These are phyloP conservation scores for Cyclina sinensis DNA, from an alignment of 1,140 invertebrate species.

Conservation along the genomic window DNA sequence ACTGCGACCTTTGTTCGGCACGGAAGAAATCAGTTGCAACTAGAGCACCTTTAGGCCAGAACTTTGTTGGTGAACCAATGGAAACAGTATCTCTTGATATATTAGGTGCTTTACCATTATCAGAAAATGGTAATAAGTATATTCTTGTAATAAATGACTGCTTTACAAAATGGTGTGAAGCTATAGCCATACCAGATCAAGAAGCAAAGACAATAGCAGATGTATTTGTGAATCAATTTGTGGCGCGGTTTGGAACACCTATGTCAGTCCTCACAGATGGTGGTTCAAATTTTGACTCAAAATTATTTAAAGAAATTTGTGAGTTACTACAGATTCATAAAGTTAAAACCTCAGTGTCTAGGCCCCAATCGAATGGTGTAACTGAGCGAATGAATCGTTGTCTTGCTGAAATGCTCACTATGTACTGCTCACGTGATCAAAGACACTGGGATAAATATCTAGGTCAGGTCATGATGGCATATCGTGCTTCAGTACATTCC, in stretches of 20 bases:
- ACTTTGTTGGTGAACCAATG: constrained; percentile 64
- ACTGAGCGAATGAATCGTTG: constrained; percentile 81
- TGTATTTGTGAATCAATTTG: too few species aligned
- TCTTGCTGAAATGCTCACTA: constrained; percentile 68
- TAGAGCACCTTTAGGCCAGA: constrained; percentile 18
- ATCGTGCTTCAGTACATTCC: constrained; percentile 60
- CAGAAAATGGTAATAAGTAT: constrained; percentile 41
- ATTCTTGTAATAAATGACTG: too few species aligned
- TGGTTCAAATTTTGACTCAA: too few species aligned
- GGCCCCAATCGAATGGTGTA: constrained; percentile 70
- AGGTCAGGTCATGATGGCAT: constrained; percentile 61
- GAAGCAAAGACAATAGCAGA: too few species aligned
- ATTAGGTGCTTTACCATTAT: constrained; percentile 75
- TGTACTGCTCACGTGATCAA: constrained; percentile 72
- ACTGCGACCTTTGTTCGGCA: not conserved
- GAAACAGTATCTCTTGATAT: constrained; percentile 78
- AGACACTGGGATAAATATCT: constrained; percentile 68
- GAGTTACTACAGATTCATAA: not conserved
- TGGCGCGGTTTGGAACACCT: too few species aligned
- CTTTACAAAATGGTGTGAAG: too few species aligned
- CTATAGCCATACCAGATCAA: too few species aligned
- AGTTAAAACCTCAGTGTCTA: not conserved
- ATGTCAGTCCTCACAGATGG: too few species aligned
- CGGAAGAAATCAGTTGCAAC: not conserved
- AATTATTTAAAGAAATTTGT: constrained; percentile 11